These are phyloP conservation scores for Eupithecia inturbata DNA, from an alignment of 2,888 invertebrate species.

Conservation along the genomic window DNA sequence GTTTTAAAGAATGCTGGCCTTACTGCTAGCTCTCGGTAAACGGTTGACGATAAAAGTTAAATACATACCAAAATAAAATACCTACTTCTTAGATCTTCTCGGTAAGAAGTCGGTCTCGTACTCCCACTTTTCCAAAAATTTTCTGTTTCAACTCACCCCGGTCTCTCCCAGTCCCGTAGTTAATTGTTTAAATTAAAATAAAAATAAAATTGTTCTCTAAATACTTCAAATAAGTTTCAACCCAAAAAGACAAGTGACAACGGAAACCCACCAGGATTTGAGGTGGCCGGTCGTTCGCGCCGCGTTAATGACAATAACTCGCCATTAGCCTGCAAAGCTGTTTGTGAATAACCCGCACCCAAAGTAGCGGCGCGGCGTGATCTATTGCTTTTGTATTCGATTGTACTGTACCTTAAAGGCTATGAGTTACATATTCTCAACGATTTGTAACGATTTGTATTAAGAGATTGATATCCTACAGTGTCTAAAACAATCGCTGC, in stretches of 20 bases:
- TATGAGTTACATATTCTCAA: too few species aligned
- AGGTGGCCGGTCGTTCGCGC: constrained; percentile 59
- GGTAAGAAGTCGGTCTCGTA: too few species aligned
- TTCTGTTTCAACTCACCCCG: background rate
- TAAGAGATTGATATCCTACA: too few species aligned
- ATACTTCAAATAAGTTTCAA: background rate
- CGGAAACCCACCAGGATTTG: constrained; percentile 55
- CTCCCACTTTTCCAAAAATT: background rate
- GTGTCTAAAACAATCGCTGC: too few species aligned
- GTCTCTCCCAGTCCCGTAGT: background rate
- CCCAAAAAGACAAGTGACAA: constrained; percentile 18
- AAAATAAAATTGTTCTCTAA: too few species aligned
- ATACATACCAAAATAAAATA: background rate
- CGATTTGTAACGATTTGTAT: too few species aligned
- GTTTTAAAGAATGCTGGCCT: background rate
- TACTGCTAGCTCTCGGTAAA: too few species aligned
- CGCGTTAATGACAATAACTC: constrained; percentile 77
- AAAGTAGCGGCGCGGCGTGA: constrained; percentile 38
- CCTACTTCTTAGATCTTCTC: too few species aligned
- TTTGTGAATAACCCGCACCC: constrained; percentile 40
- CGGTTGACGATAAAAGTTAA: too few species aligned
- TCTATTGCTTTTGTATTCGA: constrained; percentile 22
- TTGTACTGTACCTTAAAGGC: background rate
- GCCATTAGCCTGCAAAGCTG: constrained; percentile 62
- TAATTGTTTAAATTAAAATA: too few species aligned